Percentiles rank a stretch among this genome's conserved stretches.
phyloP scores from a whole-genome alignment of 2,113 vertebrate species.

The Lutjanus erythropterus region DNA sequence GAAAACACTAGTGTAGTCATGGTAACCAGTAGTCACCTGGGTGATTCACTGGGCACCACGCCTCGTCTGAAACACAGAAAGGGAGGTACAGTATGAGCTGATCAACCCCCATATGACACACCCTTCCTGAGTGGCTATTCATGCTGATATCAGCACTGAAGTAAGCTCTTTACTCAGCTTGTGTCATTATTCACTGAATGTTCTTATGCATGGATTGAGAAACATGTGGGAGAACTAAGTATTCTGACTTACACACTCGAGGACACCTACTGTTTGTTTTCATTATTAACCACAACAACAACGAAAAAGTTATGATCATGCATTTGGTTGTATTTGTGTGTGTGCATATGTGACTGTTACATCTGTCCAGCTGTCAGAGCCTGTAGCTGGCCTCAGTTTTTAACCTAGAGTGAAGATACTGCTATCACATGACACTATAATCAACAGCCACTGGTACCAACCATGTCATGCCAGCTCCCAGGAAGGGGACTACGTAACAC shows the following conservation, averaged over 20 bases:
- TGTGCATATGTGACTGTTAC: no score
- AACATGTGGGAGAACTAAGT: background rate
- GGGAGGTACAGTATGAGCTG: background rate
- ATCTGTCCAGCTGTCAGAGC: no score
- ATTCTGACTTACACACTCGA: background rate
- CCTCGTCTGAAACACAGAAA: conserved; percentile 42
- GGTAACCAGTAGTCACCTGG: conserved; percentile 52
- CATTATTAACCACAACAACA: background rate
- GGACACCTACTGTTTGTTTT: background rate
- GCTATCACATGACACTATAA: no score
- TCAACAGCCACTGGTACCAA: no score
- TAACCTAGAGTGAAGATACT: no score
- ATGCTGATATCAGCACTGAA: conserved; percentile 29
- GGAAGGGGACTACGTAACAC: no score
- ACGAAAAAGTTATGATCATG: no score
- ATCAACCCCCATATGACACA: conserved; percentile 13
- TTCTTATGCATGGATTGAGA: background rate
- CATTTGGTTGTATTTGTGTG: no score
- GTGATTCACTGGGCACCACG: conserved; percentile 71
- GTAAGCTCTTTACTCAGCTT: conserved; percentile 8
- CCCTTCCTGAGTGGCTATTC: conserved; percentile 2
- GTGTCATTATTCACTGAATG: background rate
- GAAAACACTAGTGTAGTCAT: conserved; percentile 59
- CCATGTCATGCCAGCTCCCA: no score
- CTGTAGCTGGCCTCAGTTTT: no score